These are phyloP conservation scores for Cephus runcator DNA, from an alignment of 2,888 invertebrate species.

Conservation along the genomic window DNA sequence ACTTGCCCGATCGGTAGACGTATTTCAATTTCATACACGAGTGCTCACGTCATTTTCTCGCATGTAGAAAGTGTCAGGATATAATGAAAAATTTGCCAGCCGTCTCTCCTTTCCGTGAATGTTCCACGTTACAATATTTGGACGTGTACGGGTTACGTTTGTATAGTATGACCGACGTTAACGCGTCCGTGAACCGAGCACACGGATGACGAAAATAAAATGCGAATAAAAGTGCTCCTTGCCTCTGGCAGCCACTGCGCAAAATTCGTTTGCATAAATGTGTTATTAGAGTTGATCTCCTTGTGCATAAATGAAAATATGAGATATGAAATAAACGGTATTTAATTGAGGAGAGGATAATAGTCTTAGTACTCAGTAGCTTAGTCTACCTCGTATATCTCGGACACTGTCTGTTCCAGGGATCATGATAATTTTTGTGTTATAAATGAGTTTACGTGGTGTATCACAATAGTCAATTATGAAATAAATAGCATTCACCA, in stretches of 20 bases:
- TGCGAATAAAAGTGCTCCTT: background rate
- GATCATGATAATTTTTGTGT: background rate
- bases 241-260: background rate
- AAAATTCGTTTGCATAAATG: background rate
- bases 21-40: conserved; percentile 58
- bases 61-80: conserved; percentile 46
- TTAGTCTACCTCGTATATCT: no score
- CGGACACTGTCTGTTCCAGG: background rate
- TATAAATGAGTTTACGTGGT: background rate
- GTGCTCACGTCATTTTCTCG: conserved; percentile 49
- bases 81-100: conserved; percentile 56
- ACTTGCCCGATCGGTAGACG: conserved; percentile 46
- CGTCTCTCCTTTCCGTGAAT: conserved; percentile 6
- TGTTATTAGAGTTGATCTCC: background rate
- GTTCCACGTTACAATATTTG: background rate
- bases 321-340: background rate
- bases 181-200: background rate
- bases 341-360: background rate
- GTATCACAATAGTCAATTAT: background rate
- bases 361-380: background rate
- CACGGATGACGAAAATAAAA: background rate
- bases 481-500: background rate
- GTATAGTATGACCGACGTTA: background rate
- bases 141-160: background rate
- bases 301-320: background rate